Base-by-base conservation (phyloP, 53 echinoderm and acorn worm genomes). In the Paracentrotus lividus region DNA sequence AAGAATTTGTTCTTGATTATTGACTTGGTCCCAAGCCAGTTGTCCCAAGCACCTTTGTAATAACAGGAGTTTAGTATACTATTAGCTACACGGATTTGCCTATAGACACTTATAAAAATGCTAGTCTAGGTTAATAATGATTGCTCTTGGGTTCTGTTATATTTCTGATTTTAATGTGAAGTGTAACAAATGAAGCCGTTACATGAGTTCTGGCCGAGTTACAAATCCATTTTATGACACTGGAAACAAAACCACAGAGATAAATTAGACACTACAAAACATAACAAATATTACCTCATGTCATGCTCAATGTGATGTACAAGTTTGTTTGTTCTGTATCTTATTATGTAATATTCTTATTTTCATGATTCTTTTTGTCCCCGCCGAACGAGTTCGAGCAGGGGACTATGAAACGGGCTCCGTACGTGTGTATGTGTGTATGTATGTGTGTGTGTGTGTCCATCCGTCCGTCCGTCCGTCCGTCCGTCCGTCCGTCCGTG, bases 111-210 rank as follows among this genome's bases (percentile, higher is more conserved):
- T n/a, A n/a, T n/a, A 59, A 59, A 24, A n/a, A 21, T 59, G n/a
- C 23, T 59, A 24, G 23, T 59, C 23, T 5, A 21, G 23, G 58
- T 58, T 5, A 21, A 59, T 59, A 7, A 59, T n/a, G n/a, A n/a
- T n/a, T n/a, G n/a, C n/a, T n/a, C n/a, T n/a, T n/a, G n/a, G n/a
- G n/a, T n/a, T n/a, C n/a, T n/a, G n/a, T n/a, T n/a, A n/a, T n/a
- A n/a, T n/a, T n/a, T n/a, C 59, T 59, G 59, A 7, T 6, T 59
- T 59, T 21, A 2, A n/a, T 59, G 33, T 13, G 67, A 67, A 29
- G 13, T 67, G 67, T 67, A 67, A 31, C n/a, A 67, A 67, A 67
- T 67, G 67, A 67, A 67, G 67, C 67, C 67, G 32, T 32, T 67
- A 32, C 67, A 34, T 13, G 14, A 67, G 10, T 31, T 67, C 67